Base-by-base conservation (phyloP, 2,113 vertebrate genomes). In the Rhabdornis inornatus region DNA sequence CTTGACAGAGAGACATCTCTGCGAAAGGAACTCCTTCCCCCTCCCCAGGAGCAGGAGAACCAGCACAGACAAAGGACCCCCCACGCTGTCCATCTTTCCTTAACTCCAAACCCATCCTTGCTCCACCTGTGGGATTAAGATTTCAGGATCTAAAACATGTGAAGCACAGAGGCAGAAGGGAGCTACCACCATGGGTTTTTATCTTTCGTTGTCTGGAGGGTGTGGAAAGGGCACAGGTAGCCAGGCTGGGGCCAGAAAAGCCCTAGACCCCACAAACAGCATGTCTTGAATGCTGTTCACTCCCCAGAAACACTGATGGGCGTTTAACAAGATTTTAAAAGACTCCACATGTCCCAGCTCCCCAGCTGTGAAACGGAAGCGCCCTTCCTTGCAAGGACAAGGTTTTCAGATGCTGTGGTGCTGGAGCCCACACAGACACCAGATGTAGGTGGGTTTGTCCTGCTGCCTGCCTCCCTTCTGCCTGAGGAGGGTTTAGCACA, bases 291-390 rank as follows among this genome's bases (percentile, higher is more conserved):
- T 49, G 72, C 86, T 95, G 52, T 65, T 94, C 72, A 4, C 80
- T 87, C 68, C 30, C 76, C 76, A 91, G 82, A 87, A 91, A 78
- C 17, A 63, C 83, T 89, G 88, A 84, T 84, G 91, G 86, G 68
- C n/a, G 0, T 83, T 86, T 56, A 88, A 90, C 56, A 77, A 86
- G 90, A 16, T 27, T 92, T 95, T 94, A 83, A 95, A 92, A 84
- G 89, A 10, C 90, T 95, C 90, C 85, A 85, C 92, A 95, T 96
- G 92, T 93, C 79, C 79, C 37, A 3, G 82, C 59, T 87, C n/a
- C 90, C 35, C 90, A 87, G 90, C 83, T 93, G 90, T 30, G 59
- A 47, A 68, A 75, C 7, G 44, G 94, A 95, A 96, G 90, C 30
- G 31, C 72, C 79, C 49, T 93, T 81, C 88, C 83, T 74, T 12